Percentiles rank a stretch among this genome's conserved stretches.
phyloP scores from a whole-genome alignment of 2,797 vertebrate genomes.

The Acrossocheilus fasciatus region DNA sequence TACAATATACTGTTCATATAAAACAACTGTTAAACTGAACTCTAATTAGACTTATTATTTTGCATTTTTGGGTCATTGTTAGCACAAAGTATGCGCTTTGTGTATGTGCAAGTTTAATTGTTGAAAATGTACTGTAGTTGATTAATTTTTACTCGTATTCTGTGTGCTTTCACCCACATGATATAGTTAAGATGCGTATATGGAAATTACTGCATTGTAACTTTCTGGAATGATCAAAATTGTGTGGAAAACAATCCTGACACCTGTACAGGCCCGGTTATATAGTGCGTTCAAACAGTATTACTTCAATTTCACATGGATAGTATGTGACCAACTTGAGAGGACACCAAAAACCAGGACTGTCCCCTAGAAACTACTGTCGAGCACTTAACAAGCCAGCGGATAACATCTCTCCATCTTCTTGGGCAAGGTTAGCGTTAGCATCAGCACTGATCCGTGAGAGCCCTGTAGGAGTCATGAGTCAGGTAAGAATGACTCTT shows the following conservation, averaged over 20 bases:
- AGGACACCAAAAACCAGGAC: constrained; percentile 1
- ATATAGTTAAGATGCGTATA: background rate
- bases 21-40: background rate
- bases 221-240: background rate
- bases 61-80: background rate
- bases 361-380: background rate
- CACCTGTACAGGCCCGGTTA: background rate
- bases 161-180: background rate
- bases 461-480: constrained; percentile 80
- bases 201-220: background rate
- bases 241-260: background rate
- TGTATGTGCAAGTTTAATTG: background rate
- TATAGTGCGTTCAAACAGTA: background rate
- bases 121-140: background rate
- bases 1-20: background rate
- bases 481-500: constrained; percentile 76
- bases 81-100: background rate
- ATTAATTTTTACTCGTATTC: background rate
- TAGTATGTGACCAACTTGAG: background rate
- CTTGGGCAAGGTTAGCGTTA: constrained; percentile 61
- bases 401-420: constrained; percentile 60
- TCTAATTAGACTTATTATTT: background rate
- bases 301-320: background rate
- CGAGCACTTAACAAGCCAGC: constrained; percentile 60
- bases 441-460: constrained; percentile 78